Evolutionary conservation across 2,888 invertebrate species (phyloP).

Genomic region (Dimorphilus gyrociliatus): DNA sequence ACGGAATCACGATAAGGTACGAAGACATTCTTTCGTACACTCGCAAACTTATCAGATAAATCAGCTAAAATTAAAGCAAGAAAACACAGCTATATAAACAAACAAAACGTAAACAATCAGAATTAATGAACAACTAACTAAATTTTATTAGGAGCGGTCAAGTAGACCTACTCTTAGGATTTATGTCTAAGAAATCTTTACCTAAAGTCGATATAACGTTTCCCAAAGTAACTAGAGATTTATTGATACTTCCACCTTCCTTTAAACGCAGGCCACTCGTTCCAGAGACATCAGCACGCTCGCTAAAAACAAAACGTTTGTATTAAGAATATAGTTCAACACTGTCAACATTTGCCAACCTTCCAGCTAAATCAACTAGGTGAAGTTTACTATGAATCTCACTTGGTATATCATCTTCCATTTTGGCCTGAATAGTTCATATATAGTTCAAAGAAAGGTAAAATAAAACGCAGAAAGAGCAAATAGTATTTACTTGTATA

Average conservation of each 20-base stretch:
- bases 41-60: slow-evolving; percentile 15
- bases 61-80: slow-evolving; percentile 16
- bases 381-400: slow-evolving; percentile 38
- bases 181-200: too few species aligned
- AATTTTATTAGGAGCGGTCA: not conserved
- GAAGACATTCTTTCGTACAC: slow-evolving; percentile 37
- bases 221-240: slow-evolving; percentile 56
- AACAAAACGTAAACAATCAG: too few species aligned
- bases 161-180: too few species aligned
- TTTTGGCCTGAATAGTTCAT: slow-evolving; percentile 21
- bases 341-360: slow-evolving; percentile 31
- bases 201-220: slow-evolving; percentile 63
- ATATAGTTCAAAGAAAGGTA: not conserved
- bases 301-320: slow-evolving; percentile 23
- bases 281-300: slow-evolving; percentile 45
- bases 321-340: too few species aligned
- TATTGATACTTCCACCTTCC: slow-evolving; percentile 52
- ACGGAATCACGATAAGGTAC: slow-evolving; percentile 64
- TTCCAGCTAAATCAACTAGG: slow-evolving; percentile 42
- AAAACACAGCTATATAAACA: too few species aligned
- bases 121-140: slow-evolving; percentile 1
- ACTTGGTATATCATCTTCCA: slow-evolving; percentile 33
- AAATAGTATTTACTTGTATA: slow-evolving; percentile 27
- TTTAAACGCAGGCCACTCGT: slow-evolving; percentile 75
- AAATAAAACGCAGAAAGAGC: slow-evolving; percentile 1